phyloP scores from a whole-genome alignment of 1,140 invertebrate genomes.

The Aphis craccivora region DNA sequence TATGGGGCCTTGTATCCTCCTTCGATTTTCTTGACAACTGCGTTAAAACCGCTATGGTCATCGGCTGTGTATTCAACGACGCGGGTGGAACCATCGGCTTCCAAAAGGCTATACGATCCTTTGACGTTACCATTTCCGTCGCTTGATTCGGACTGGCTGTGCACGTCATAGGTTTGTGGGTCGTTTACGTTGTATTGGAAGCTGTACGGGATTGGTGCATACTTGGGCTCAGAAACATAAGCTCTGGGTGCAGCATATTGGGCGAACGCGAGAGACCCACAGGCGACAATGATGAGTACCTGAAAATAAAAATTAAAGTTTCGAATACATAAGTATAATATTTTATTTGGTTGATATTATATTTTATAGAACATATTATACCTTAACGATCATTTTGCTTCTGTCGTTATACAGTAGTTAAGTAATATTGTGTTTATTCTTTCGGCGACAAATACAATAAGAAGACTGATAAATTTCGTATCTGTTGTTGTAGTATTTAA shows the following conservation, averaged over 20 bases:
- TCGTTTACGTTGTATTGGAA: conserved; percentile 64
- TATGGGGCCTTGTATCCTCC: conserved; percentile 64
- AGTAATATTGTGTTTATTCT: not conserved
- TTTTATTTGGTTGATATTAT: not conserved
- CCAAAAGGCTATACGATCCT: conserved; percentile 64
- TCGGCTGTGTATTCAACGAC: conserved; percentile 67
- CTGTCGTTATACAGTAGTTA: not conserved
- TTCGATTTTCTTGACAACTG: conserved; percentile 59
- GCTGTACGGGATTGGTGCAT: conserved; percentile 60
- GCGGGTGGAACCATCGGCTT: conserved; percentile 68
- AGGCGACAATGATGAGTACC: conserved; percentile 61
- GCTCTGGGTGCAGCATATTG: conserved; percentile 56
- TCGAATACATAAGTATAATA: not conserved
- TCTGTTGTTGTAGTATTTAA: not conserved
- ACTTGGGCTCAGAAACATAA: conserved; percentile 60
- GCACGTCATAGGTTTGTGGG: conserved; percentile 63
- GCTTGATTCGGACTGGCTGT: conserved; percentile 63
- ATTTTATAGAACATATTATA: not conserved
- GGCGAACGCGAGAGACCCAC: conserved; percentile 51
- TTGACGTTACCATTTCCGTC: conserved; percentile 64
- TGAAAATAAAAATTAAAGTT: conserved; percentile 1
- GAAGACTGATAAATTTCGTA: not conserved
- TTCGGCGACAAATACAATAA: not conserved
- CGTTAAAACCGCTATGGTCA: conserved; percentile 59
- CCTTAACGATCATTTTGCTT: not conserved